Conservation (phyloP, 2,797 vertebrate genomes). For the Monodelphis domestica region DNA sequence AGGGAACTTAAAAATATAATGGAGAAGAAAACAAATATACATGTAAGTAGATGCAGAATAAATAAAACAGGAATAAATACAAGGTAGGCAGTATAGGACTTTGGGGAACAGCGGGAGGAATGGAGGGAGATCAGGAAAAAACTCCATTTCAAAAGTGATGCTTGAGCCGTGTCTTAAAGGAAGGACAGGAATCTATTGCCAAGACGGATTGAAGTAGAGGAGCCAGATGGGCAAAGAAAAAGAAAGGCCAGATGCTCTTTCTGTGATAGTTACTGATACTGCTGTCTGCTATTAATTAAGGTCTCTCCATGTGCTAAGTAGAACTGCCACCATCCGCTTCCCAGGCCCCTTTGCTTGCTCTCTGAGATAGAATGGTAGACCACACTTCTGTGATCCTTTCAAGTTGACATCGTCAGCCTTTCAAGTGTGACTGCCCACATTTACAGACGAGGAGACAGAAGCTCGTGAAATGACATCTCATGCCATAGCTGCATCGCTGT, state of each 20-base stretch:
- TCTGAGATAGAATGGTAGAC: neutral
- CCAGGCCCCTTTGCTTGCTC: neutral
- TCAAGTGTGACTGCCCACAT: neutral
- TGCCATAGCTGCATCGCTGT: neutral
- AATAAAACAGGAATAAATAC: neutral
- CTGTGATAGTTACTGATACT: neutral
- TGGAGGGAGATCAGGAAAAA: neutral
- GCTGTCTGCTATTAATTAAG: neutral
- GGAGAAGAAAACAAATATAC: neutral
- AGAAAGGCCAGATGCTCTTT: neutral
- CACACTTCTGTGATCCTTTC: neutral
- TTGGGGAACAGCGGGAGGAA: neutral
- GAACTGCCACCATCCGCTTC: neutral
- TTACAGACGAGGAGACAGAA: neutral
- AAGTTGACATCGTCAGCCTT: neutral
- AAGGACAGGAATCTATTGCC: neutral
- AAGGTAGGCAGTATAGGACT: neutral
- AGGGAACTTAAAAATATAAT: neutral
- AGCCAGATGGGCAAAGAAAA: neutral
- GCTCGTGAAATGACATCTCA: neutral
- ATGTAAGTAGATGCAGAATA: neutral
- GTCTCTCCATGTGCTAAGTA: slow-evolving; percentile 52
- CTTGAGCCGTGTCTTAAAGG: neutral
- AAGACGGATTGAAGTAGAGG: neutral
- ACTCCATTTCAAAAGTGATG: neutral